Evolutionary conservation across 2,888 invertebrate species (phyloP), one percentile per base, ranked within the genome.

Genomic region (Drosophila fulvimacula): DNA sequence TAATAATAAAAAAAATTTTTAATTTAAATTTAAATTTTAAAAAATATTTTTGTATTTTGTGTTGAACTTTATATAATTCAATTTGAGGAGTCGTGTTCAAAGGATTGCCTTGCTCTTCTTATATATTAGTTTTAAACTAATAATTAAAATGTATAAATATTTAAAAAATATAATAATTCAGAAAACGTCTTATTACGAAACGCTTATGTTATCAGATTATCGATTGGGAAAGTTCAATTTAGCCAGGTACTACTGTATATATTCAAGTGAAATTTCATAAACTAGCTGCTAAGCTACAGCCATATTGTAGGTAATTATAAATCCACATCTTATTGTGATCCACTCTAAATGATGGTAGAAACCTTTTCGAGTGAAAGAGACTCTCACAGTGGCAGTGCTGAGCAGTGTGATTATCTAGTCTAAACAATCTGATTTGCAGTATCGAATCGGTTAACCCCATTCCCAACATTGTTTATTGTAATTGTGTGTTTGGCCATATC

Each of bases 401-500:
- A n/a, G n/a, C n/a, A n/a, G n/a, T n/a, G 30, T 7, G 6, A 19
- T 48, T 32, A 32, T 48, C 48, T 48, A 48, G 48, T 48, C 48
- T 11, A 56, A 30, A 30, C 21, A 24, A 49, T 69, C 41, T n/a
- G 58, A 58, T 36, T 41, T 57, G 58, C 17, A 48, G 30, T 15
- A 30, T 48, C 13, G n/a, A 48, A 10, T 39, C 19, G 44, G 55
- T 13, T 55, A 39, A n/a, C 49, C 27, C 41, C 51, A 69, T 74
- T 69, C 55, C 46, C 70, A 69, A 68, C 81, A 77, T 83, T 82
- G 83, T 77, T 74, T 70, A 73, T 83, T 79, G 71, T 58, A 69
- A 82, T 85, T 69, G 83, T 72, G 73, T 72, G 73, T 34, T 69
- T 63, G 52, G 78, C 46, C 64, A 15, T 69, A 73, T 68, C 69